Conservation (phyloP, 2,888 invertebrate genomes). For the Amphipoea oculea region DNA sequence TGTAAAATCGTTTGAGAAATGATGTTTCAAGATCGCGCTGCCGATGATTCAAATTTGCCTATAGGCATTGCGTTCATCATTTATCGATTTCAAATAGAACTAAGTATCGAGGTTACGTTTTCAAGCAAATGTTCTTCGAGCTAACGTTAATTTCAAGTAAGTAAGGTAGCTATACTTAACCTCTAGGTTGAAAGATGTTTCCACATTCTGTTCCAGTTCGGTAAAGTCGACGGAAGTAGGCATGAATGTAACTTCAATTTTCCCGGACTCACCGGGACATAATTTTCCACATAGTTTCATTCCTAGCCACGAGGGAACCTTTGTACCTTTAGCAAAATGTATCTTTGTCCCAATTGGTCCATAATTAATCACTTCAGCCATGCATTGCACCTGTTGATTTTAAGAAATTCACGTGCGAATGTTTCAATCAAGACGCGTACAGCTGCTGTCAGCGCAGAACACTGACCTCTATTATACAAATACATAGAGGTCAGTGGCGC, state of each 20-base stretch:
- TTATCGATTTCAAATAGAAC: background rate
- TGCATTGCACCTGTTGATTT: conserved; percentile 80
- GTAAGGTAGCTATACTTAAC: conserved; percentile 70
- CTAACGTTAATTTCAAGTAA: background rate
- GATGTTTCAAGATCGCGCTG: background rate
- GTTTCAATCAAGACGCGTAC: background rate
- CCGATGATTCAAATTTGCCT: background rate
- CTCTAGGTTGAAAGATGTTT: conserved; percentile 86
- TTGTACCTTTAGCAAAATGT: conserved; percentile 81
- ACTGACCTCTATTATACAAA: too few species aligned
- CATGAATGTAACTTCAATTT: conserved; percentile 88
- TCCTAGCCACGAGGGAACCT: conserved; percentile 79
- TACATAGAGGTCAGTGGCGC: too few species aligned
- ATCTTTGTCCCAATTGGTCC: conserved; percentile 88
- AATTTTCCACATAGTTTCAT: conserved; percentile 84
- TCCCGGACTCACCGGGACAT: conserved; percentile 85
- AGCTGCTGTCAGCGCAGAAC: background rate
- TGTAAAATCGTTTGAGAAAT: too few species aligned
- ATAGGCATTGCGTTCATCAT: too few species aligned
- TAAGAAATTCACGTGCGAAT: conserved; percentile 18
- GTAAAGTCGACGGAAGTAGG: conserved; percentile 85
- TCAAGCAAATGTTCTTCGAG: background rate
- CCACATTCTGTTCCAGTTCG: conserved; percentile 84
- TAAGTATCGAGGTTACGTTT: background rate
- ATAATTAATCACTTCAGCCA: conserved; percentile 88